Base-by-base conservation (phyloP, 2,888 invertebrate species). In the Nomada flava region DNA sequence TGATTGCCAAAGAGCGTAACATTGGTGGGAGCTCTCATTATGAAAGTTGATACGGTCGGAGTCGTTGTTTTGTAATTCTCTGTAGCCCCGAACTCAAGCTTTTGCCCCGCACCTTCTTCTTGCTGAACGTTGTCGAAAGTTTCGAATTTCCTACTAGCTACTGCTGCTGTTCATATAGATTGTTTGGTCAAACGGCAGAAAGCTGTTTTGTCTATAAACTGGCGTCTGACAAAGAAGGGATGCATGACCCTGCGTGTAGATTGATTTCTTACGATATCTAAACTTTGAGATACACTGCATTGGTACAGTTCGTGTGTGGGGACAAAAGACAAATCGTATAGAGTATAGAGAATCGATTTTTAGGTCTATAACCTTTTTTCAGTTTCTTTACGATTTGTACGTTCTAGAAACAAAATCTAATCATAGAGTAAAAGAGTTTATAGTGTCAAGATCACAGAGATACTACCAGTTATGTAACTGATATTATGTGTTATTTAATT, bases 11-110 rank as follows among this genome's bases (percentile, higher is more conserved):
- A 88, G 89, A 88, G 89, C 89, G 89, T 90, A 91, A 89, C 91
- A 90, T 89, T 82, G 89, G 89, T 78, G 86, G 85, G 26, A 42
- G 70, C 84, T 86, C 91, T 92, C 92, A 92, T 92, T 93, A 92
- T 90, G 89, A 91, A 92, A 91, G 90, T 91, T 92, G 91, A 92
- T 92, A 90, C 89, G 76, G 84, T 86, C 86, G 82, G 70, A 82
- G 88, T 87, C 87, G 89, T 88, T 92, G 90, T 91, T 93, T 92
- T 90, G 91, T 87, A 91, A 92, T 92, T 91, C 86, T 53, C 79
- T 60, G 29, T 36, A 59, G 72, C 47, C 44, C 63, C 76, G 36
- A 74, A 62, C 55, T 23, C 18, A 26, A 57, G 52, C 44, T 29
- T 36, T 36, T 36, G 18, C 67, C 71, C 70, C 60, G 62, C 82